Evolutionary conservation across 2,888 invertebrate genomes (phyloP).

Genomic region (Sphaeridia pumilis): DNA sequence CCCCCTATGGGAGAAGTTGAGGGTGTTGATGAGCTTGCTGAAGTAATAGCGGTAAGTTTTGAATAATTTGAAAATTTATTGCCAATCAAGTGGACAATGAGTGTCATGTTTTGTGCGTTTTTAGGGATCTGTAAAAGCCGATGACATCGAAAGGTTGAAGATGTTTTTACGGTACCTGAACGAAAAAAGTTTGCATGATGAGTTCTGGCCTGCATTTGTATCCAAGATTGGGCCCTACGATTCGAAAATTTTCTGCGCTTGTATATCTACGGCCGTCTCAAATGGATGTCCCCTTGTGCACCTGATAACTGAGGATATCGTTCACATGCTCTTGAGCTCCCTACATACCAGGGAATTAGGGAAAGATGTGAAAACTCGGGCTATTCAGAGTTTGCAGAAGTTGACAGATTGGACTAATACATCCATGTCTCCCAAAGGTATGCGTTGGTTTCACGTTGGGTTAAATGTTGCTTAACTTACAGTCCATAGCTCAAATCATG

Average conservation of each 20-base stretch:
- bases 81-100: neutral
- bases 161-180: conserved; percentile 12
- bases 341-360: conserved; percentile 11
- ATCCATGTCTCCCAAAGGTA: conserved; percentile 7
- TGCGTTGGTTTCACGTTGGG: too few species aligned
- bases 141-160: conserved; percentile 10
- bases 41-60: conserved; percentile 7
- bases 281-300: conserved; percentile 6
- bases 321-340: conserved; percentile 5
- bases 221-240: conserved; percentile 21
- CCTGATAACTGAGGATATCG: conserved; percentile 6
- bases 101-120: too few species aligned
- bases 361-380: conserved; percentile 2
- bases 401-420: conserved; percentile 11
- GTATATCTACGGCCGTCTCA: conserved; percentile 16
- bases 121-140: conserved; percentile 3
- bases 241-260: conserved; percentile 20
- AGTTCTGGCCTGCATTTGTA: conserved; percentile 20
- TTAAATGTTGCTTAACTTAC: too few species aligned
- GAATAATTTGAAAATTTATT: neutral
- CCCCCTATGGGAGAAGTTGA: conserved; percentile 3
- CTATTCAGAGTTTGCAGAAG: conserved; percentile 1
- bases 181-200: conserved; percentile 8
- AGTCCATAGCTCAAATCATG: neutral
- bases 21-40: conserved; percentile 10